Evolutionary conservation across 1,140 invertebrate species (phyloP), one percentile per base, ranked within the genome.

Genomic region (Danaus melanippus): DNA sequence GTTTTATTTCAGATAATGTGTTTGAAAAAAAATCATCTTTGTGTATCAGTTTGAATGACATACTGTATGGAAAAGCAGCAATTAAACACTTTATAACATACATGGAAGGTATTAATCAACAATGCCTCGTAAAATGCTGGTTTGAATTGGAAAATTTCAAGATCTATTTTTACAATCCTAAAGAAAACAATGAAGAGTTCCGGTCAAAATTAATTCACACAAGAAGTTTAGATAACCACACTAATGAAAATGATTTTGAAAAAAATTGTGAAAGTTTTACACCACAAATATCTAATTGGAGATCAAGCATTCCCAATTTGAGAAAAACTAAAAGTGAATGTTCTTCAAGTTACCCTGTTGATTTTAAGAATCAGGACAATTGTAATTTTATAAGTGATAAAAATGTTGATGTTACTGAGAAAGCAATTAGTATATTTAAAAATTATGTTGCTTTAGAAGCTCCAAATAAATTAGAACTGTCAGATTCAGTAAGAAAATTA

Each of bases 391-490:
- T 62, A 52, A 58, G 64, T 49, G 58, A 55, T 43, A 56, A 69
- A 45, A 48, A 41, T 39, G 47, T 50, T 39, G 66, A 76, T 62
- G 17, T 65, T 32, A 79, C 79, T 50, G 70, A 86, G 45, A 66
- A 74, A 71, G 84, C 87, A 44, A 71, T 88, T 46, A 73, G 64
- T 47, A 74, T 88, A 60, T 88, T 88, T 60, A 88, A 88, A 53
- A 86, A 86, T 66, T 88, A 81, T 77, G 71, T 88, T 12, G 87
- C 87, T 63, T 69, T 87, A 58, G 87, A 88, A 79, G 84, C 87
- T n/a, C 79, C 84, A 51, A 64, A 74, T 59, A 74, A 79, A 64
- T 61, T 88, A 60, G 79, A 87, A 52, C 66, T 88, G 63, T 76
- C 84, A 21, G 87, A 88, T 66, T 69, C 58, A 50, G 57, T 81